A percentile compares a stretch with the other conserved stretches of the same genome.
phyloP scores from a whole-genome alignment of 2,797 vertebrate species.

The Neostethus bicornis region DNA sequence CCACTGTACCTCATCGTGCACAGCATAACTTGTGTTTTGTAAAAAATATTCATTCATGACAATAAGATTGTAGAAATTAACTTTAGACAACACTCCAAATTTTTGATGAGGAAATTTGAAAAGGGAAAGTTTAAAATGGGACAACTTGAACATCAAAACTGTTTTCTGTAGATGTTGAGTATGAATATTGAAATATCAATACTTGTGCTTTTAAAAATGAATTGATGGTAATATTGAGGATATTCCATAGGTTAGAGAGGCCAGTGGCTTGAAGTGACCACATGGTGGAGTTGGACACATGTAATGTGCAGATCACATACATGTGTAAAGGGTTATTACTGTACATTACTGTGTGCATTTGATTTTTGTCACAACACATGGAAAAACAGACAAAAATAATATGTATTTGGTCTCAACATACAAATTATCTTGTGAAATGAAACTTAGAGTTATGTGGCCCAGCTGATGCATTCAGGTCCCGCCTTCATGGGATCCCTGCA shows the following conservation, averaged over 20 bases:
- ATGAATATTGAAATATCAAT: not conserved
- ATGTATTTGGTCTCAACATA: too few relatives aligned
- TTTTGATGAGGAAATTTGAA: too few relatives aligned
- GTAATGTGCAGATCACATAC: not conserved
- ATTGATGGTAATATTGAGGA: not conserved
- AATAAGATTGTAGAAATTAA: too few relatives aligned
- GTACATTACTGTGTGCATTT: not conserved
- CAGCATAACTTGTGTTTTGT: too few relatives aligned
- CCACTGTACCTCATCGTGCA: too few relatives aligned
- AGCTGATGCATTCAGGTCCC: conserved; percentile 27
- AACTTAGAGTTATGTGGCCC: not conserved
- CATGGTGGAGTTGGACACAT: conserved; percentile 35
- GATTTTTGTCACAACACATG: not conserved
- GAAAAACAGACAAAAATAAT: not conserved
- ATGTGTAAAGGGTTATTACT: not conserved
- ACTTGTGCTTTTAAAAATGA: not conserved
- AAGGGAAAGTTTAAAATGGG: too few relatives aligned
- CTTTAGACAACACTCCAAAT: too few relatives aligned
- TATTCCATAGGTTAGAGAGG: not conserved
- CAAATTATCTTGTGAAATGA: not conserved
- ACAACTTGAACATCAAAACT: too few relatives aligned
- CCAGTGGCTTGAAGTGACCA: conserved; percentile 35
- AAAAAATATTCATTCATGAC: too few relatives aligned
- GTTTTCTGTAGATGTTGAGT: not conserved
- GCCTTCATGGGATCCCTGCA: conserved; percentile 48